These are phyloP conservation scores for Sebastes taczanowskii DNA, from an alignment of 2,797 vertebrate species.

Conservation along the genomic window DNA sequence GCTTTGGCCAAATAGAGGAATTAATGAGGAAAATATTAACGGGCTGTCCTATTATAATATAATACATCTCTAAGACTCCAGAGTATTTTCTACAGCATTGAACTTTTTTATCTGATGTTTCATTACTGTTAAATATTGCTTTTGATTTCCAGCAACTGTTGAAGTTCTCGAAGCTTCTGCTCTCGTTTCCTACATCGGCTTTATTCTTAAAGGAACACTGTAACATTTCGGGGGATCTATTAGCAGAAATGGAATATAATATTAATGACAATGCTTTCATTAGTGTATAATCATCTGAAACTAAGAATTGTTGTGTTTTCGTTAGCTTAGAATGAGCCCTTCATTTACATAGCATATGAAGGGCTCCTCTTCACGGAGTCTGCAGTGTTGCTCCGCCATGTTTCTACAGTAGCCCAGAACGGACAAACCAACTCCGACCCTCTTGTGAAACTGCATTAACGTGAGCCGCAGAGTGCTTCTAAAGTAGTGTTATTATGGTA, in stretches of 20 bases:
- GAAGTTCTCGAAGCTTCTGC: background rate
- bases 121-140: background rate
- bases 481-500: no score
- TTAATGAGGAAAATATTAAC: conserved; percentile 59
- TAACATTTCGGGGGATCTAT: background rate
- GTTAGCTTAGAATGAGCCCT: no score
- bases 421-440: background rate
- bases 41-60: conserved; percentile 18
- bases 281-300: background rate
- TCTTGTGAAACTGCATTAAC: background rate
- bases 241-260: background rate
- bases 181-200: background rate
- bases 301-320: background rate
- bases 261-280: background rate
- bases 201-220: background rate
- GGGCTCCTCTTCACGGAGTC: background rate
- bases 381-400: background rate
- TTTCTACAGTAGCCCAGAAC: background rate
- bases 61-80: background rate
- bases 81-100: background rate
- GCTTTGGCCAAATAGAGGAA: conserved; percentile 55
- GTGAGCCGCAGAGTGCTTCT: background rate
- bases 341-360: no score
- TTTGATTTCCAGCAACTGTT: background rate
- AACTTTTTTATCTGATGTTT: background rate